Conservation (phyloP, 2,113 vertebrate species). For the Melanotaenia duboulayi region DNA sequence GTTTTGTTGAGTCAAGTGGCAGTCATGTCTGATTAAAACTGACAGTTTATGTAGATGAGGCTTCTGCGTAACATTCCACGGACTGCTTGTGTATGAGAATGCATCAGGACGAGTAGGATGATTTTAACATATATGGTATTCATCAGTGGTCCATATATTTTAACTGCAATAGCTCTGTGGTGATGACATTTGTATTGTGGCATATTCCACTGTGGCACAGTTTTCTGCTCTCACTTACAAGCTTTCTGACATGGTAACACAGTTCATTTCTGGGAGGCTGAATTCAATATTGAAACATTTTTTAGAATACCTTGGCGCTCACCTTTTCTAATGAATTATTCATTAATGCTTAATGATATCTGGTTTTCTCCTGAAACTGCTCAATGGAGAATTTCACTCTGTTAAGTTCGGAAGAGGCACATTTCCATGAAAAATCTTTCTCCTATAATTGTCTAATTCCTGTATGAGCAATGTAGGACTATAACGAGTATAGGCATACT, state of each 20-base stretch:
- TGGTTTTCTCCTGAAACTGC: slow-evolving; percentile 45
- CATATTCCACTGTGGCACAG: slow-evolving; percentile 12
- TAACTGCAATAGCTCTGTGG: slow-evolving; percentile 10
- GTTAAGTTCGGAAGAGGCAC: slow-evolving; percentile 33
- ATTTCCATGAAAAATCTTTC: slow-evolving; percentile 44
- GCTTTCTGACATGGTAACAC: slow-evolving; percentile 19
- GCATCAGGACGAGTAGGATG: slow-evolving; percentile 9
- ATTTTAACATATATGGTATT: slow-evolving; percentile 2
- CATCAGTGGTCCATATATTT: slow-evolving; percentile 12
- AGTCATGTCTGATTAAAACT: slow-evolving; percentile 64
- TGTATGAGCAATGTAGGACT: slow-evolving; percentile 4
- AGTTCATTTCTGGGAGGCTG: slow-evolving; percentile 42
- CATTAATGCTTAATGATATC: slow-evolving; percentile 60
- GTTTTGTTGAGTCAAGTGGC: slow-evolving; percentile 56
- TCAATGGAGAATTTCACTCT: slow-evolving; percentile 26
- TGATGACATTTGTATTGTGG: slow-evolving; percentile 5
- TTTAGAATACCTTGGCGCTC: slow-evolving; percentile 69
- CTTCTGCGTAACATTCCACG: slow-evolving; percentile 18
- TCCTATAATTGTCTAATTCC: slow-evolving; percentile 18
- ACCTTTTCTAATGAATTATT: slow-evolving; percentile 76
- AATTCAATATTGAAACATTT: slow-evolving; percentile 74
- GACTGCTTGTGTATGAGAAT: slow-evolving; percentile 14
- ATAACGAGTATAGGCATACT: slow-evolving; percentile 38
- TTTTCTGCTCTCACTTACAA: slow-evolving; percentile 16
- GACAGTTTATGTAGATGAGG: slow-evolving; percentile 56